Evolutionary conservation across 2,113 vertebrate genomes (phyloP).

Genomic region (Malurus cyaneus): DNA sequence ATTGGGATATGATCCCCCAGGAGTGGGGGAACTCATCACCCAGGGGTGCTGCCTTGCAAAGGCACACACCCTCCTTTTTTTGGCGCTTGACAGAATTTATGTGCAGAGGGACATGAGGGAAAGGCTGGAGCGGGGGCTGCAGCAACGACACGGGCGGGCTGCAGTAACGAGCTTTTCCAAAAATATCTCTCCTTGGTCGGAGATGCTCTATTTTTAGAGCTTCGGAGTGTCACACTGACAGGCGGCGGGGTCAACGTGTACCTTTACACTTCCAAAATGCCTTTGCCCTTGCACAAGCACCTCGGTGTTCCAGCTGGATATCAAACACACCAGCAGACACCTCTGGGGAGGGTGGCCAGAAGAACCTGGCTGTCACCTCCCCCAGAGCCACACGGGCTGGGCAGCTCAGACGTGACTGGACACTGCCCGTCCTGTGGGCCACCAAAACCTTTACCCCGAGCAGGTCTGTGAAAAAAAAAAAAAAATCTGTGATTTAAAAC

Average conservation of each 20-base stretch:
- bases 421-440: accelerated
- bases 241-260: not conserved
- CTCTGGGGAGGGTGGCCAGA: not conserved
- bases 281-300: not conserved
- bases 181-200: not conserved
- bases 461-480: not conserved
- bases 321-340: not conserved
- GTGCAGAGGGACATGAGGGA: not conserved
- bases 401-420: accelerated
- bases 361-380: not conserved
- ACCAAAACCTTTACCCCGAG: accelerated
- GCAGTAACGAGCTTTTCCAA: conserved; percentile 2
- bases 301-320: not conserved
- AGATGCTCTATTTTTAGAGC: not conserved
- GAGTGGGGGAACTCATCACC: accelerated
- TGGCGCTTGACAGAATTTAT: not conserved
- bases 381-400: accelerated
- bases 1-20: accelerated
- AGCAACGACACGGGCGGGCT: not conserved
- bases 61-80: not conserved
- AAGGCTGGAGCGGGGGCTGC: not conserved
- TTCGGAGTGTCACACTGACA: not conserved
- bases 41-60: accelerated
- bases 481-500: not conserved
- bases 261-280: not conserved